These are phyloP conservation scores for Aegithalos caudatus DNA, from an alignment of 2,113 vertebrate species.

Conservation along the genomic window DNA sequence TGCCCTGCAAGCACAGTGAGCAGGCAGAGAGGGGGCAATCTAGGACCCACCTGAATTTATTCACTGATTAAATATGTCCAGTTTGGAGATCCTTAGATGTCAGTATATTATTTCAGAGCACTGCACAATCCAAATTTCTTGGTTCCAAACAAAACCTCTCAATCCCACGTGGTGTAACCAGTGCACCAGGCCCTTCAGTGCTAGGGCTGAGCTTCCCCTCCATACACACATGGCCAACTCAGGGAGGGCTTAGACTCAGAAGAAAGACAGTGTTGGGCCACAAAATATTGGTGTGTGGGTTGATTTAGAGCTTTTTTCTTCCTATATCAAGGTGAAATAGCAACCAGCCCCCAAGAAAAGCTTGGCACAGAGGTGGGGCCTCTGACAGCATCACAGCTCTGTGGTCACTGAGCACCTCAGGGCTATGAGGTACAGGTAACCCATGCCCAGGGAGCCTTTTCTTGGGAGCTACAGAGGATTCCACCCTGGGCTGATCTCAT, in stretches of 20 bases:
- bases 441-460: not conserved
- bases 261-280: not conserved
- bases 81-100: not conserved
- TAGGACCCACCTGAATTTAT: not conserved
- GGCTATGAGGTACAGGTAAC: not conserved
- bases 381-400: not conserved
- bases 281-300: not conserved
- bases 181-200: accelerated
- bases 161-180: accelerated
- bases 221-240: not conserved
- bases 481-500: not conserved
- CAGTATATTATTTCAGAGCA: not conserved
- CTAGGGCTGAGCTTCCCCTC: not conserved
- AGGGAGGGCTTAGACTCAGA: not conserved
- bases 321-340: not conserved
- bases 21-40: not conserved
- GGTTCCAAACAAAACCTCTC: not conserved
- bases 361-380: not conserved
- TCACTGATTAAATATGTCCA: not conserved
- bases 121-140: not conserved
- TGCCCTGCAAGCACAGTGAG: not conserved
- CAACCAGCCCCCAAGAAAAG: not conserved
- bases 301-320: not conserved
- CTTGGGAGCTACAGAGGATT: not conserved
- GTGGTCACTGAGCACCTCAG: not conserved